Base-by-base conservation (phyloP, 2,797 vertebrate species). In the Telmatherina bonti region DNA sequence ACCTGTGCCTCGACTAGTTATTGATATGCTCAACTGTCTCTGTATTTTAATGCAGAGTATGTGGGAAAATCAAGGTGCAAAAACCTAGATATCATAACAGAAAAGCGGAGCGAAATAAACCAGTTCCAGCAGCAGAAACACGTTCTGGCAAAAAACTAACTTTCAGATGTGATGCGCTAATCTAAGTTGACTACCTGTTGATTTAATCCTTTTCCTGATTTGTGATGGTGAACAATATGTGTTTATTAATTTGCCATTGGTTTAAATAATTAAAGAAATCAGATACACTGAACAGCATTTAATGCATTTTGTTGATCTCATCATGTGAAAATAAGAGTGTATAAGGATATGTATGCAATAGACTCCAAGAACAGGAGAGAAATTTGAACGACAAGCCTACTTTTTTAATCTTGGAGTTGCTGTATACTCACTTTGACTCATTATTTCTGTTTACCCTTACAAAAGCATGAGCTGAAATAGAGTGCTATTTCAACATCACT, bases 371-470 rank as follows among this genome's bases (percentile, higher is more conserved):
- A 59, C 31, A 16, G 20, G 7, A 29, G 60, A 52, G 30, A 47
- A 49, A 59, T 69, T 24, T 54, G 61, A 65, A 35, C 66, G 67
- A 68, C 63, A 69, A 51, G 53, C 3, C 36, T 64, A 12, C 45
- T 68, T 67, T 31, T 64, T 61, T 45, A 57, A 35, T 67, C 33
- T 58, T 55, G 29, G 53, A 22, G 60, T 67, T 36, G 33, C 45
- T 49, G 41, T 66, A 55, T 54, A 51, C n/a, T 18, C 33, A 68
- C 70, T 74, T 64, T 43, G 56, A 70, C 63, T 69, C 63, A 56
- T 70, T 71, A 67, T 67, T 51, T 70, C 58, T 74, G 67, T 72
- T 82, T 74, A 67, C 60, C 18, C 56, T 68, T n/a, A 80, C 63
- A 13, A 74, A 65, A 27, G 52, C 59, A 65, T 68, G 68, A 63